These are phyloP conservation scores for Galeruca laticollis DNA, from an alignment of 2,888 invertebrate genomes.

Conservation along the genomic window DNA sequence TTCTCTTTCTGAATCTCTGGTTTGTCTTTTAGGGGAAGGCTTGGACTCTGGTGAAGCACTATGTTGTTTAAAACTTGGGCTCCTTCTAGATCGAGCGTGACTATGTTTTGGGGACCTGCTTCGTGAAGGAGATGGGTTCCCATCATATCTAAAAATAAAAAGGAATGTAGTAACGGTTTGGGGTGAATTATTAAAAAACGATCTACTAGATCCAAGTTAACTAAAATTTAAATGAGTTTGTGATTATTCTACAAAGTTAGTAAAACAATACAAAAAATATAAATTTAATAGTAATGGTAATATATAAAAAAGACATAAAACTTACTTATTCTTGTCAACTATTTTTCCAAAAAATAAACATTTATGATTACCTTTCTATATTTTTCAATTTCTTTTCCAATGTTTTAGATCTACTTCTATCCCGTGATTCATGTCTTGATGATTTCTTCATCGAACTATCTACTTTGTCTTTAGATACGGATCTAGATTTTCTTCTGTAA, in stretches of 20 bases:
- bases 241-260: no score
- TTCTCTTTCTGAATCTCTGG: slow-evolving; percentile 6
- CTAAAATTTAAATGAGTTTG: no score
- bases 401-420: slow-evolving; percentile 23
- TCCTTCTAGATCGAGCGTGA: slow-evolving; percentile 14
- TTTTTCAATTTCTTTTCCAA: slow-evolving; percentile 21
- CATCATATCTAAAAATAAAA: slow-evolving; percentile 9
- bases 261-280: no score
- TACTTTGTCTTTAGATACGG: slow-evolving; percentile 12
- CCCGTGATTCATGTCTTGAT: neutral
- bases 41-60: slow-evolving; percentile 20
- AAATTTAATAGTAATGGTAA: no score
- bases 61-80: slow-evolving; percentile 16
- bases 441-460: slow-evolving; percentile 6
- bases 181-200: no score
- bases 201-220: no score
- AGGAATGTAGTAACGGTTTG: no score
- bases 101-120: slow-evolving; percentile 26
- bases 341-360: neutral
- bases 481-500: slow-evolving; percentile 23
- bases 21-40: slow-evolving; percentile 18
- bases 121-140: slow-evolving; percentile 21
- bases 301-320: no score
- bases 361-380: slow-evolving; percentile 8
- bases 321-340: no score